These are phyloP conservation scores for Oxycera nigricornis DNA, from an alignment of 2,888 invertebrate genomes.

Conservation along the genomic window DNA sequence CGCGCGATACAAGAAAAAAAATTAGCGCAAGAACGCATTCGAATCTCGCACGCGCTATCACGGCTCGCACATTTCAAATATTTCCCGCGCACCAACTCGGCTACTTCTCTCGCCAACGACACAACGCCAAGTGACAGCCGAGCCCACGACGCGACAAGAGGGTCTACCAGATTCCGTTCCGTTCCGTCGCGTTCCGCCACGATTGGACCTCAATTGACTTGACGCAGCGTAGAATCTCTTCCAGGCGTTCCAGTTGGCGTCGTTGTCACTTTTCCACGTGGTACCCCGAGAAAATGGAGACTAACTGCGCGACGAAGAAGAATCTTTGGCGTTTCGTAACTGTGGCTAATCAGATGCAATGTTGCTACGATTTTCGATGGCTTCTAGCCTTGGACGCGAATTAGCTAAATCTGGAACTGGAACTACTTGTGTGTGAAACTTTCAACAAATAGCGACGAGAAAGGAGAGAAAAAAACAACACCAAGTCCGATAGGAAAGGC, in stretches of 20 bases:
- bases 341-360: not conserved
- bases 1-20: not conserved
- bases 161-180: slow-evolving; percentile 21
- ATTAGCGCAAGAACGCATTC: not conserved
- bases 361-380: not conserved
- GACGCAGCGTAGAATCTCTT: slow-evolving; percentile 30
- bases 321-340: not conserved
- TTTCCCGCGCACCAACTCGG: not conserved
- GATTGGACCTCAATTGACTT: not conserved
- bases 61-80: not conserved
- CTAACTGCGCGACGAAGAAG: not conserved
- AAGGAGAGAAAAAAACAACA: no score
- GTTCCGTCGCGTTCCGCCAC: not conserved
- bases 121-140: slow-evolving; percentile 15
- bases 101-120: slow-evolving; percentile 17
- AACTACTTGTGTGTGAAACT: no score
- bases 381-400: no score
- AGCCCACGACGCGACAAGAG: slow-evolving; percentile 4
- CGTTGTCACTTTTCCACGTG: slow-evolving; percentile 11
- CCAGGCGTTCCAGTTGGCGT: slow-evolving; percentile 19
- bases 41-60: not conserved
- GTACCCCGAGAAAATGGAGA: not conserved
- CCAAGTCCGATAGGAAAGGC: no score
- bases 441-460: no score
- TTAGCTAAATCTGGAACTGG: no score